These are phyloP conservation scores for Chrysocyon brachyurus DNA, from an alignment of 2,797 vertebrate species.

Conservation along the genomic window DNA sequence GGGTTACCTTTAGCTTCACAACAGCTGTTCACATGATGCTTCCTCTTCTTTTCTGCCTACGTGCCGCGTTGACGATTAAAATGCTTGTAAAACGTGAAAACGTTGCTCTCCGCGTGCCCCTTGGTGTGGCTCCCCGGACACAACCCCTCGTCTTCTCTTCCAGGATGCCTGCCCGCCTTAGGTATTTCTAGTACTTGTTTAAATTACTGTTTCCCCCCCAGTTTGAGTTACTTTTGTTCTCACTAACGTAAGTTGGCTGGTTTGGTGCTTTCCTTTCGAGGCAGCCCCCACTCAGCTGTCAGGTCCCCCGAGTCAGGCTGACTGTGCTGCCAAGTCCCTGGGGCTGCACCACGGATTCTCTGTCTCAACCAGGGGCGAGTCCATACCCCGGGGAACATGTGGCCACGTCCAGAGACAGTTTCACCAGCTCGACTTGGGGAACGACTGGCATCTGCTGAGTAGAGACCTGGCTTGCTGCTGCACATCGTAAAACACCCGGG, in stretches of 20 bases:
- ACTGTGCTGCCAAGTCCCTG: too few relatives aligned
- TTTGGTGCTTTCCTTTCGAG: neutral
- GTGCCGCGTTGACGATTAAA: neutral
- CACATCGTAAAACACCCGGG: neutral
- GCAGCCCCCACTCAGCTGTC: neutral
- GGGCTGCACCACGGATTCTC: too few relatives aligned
- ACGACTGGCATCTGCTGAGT: too few relatives aligned
- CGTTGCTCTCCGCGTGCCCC: neutral
- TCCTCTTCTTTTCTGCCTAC: neutral
- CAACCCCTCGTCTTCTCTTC: neutral
- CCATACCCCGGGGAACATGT: neutral
- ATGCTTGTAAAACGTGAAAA: neutral
- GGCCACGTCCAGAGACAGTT: neutral
- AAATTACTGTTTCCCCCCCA: neutral
- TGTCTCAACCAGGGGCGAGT: neutral
- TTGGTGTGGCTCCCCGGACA: neutral
- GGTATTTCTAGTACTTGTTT: slow-evolving; percentile 5
- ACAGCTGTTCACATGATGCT: neutral
- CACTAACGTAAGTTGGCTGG: neutral
- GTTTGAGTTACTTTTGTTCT: neutral
- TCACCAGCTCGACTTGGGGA: neutral
- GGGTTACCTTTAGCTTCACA: neutral
- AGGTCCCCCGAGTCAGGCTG: too few relatives aligned
- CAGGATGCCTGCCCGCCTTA: neutral
- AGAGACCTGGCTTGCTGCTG: neutral